Evolutionary conservation across 2,113 vertebrate species (phyloP), one percentile per base, ranked within the genome.

Genomic region (Toxostoma redivivum): DNA sequence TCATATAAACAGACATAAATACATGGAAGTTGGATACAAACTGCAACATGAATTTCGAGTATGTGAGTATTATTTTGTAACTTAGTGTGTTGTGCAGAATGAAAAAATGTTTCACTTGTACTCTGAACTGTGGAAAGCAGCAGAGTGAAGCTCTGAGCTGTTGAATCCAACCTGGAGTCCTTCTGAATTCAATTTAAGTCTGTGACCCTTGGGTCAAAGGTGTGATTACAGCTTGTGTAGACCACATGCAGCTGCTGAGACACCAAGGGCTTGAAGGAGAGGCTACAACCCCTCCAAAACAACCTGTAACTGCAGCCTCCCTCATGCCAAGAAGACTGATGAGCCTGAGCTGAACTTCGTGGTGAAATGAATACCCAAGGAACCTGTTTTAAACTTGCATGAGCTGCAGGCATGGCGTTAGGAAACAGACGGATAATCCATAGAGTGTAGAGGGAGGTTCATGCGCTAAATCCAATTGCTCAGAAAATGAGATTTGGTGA

Each of bases 401-500:
- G 60, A 81, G 54, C 64, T n/a, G 24, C 30, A 66, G 88, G 76
- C 76, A 12, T 17, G 21, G 42, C 0, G 0, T 60, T 60, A 28
- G 31, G 70, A 79, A 79, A 81, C 40, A 88, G 70, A 77, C 14
- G 27, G 57, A 51, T 38, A 76, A 73, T 69, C 66, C 0, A 0
- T 14, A 18, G 56, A 38, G 48, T 3, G 30, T 31, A 31, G 54
- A 73, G 44, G 28, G 76, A 83, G 48, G 30, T 71, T 96, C 56
- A 18, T 25, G 48, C 1, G 2, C 51, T 77, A 90, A 93, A 94
- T 94, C 94, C 69, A 57, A 4, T 90, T 60, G 51, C 72, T 96
- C 51, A 53, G 90, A 92, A 93, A 92, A 92, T 19, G 30, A 97
- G 88, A 83, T 80, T 74, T 88, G 35, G 64, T 94, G 88, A 73